Base-by-base conservation (phyloP, 2,113 vertebrate genomes). In the Sprattus sprattus region DNA sequence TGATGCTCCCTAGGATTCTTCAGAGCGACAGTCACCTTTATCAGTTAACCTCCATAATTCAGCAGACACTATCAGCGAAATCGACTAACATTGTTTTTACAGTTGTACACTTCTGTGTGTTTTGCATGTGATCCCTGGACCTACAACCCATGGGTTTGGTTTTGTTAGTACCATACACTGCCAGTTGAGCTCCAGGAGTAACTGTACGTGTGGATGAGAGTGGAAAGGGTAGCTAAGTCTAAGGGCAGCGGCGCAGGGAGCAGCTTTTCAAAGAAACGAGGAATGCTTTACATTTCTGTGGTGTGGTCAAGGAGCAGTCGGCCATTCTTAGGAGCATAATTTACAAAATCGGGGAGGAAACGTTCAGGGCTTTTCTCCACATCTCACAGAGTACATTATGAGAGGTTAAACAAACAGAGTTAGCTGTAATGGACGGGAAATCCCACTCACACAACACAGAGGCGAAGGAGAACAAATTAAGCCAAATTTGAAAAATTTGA, bases 231-330 rank as follows among this genome's bases (percentile, higher is more conserved):
- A n/a, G n/a, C n/a, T n/a, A n/a, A n/a, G n/a, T 67, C 64, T 25
- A 28, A 25, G 10, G 22, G 64, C 25, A 28, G 78, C 54, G 71
- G 54, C 54, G 46, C 16, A 39, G 44, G 78, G 45, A 85, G 71
- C 47, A 81, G n/a, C 57, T 86, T 71, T 86, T 86, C 32, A 87
- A 78, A 88, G 84, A 18, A 57, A 64, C 81, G 25, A 85, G 82
- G 49, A 60, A 49, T 89, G 87, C 71, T 84, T 75, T 49, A 83
- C 71, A 89, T 90, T 85, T 87, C 85, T 90, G 86, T 83, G 85
- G 88, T 86, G 45, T 80, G 81, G 82, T 86, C 85, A 67, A 83
- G n/a, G 45, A 28, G 64, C 60, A 85, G 60, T 11, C 86, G 46
- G 54, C 81, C 50, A 84, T 52, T 47, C 64, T 86, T 89, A 78